Percentiles rank a stretch among this genome's conserved stretches.
These are phyloP conservation scores for Aphelocoma californica DNA, from an alignment of 2,797 vertebrate genomes.

Conservation along the genomic window DNA sequence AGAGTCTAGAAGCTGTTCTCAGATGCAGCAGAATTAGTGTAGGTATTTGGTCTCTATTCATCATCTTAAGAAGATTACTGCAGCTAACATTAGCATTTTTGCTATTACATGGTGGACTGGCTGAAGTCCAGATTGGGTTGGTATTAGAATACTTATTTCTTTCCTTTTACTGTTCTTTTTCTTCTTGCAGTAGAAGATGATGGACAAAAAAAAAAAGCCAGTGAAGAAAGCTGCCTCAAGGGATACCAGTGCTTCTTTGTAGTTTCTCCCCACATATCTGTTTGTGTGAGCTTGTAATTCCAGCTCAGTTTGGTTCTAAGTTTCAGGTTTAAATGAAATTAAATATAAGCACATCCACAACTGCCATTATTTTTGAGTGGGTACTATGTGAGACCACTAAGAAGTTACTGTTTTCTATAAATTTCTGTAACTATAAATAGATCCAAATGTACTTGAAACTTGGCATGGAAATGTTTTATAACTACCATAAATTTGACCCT, in stretches of 20 bases:
- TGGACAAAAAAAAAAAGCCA: neutral
- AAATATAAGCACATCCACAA: neutral
- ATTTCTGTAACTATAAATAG: neutral
- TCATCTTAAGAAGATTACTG: neutral
- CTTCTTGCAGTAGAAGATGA: neutral
- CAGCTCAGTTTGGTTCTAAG: neutral
- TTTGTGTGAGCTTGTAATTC: neutral
- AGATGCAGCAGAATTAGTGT: neutral
- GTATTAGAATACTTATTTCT: neutral
- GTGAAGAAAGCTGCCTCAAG: neutral
- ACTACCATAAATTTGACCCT: neutral
- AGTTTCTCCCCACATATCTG: neutral
- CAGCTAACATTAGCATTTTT: slow-evolving; percentile 8
- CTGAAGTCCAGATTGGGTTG: neutral
- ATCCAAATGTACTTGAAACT: neutral
- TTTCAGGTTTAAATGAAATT: neutral
- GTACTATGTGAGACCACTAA: neutral
- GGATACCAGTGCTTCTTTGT: neutral
- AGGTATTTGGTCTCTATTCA: neutral
- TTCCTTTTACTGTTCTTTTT: neutral
- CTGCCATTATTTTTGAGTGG: neutral
- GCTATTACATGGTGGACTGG: neutral
- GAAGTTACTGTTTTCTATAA: neutral
- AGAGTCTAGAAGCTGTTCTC: neutral
- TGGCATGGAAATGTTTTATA: neutral